Conservation (phyloP, 2,888 invertebrate species). For the Hybos culiciformis region DNA sequence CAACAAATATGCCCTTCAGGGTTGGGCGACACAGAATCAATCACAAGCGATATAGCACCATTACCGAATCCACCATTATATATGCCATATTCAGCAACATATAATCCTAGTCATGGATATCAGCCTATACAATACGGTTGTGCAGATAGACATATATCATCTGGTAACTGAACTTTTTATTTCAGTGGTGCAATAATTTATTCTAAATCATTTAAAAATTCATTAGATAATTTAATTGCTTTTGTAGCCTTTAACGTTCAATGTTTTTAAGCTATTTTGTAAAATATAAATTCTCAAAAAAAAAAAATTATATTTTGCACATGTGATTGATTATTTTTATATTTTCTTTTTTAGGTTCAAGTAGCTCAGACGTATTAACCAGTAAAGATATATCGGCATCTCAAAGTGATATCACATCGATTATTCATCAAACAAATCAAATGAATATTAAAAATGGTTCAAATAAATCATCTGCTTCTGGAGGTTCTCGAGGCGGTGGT, state of each 20-base stretch:
- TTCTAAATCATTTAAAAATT: too few species aligned
- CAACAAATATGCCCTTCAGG: too few species aligned
- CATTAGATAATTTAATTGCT: too few species aligned
- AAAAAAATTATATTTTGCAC: background rate
- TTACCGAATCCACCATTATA: constrained; percentile 37
- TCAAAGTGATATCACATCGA: constrained; percentile 37
- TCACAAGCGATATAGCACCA: constrained; percentile 36
- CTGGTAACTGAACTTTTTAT: constrained; percentile 15
- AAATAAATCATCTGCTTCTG: constrained; percentile 35
- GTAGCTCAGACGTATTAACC: constrained; percentile 36
- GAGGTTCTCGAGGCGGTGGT: constrained; percentile 35
- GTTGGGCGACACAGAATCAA: constrained; percentile 36
- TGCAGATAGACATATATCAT: constrained; percentile 35
- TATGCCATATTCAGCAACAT: constrained; percentile 37
- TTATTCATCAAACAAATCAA: constrained; percentile 37
- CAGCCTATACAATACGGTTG: constrained; percentile 37
- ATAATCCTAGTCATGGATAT: constrained; percentile 37
- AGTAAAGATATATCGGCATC: constrained; percentile 37
- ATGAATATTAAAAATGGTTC: constrained; percentile 35
- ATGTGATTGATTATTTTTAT: background rate
- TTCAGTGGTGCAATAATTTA: too few species aligned
- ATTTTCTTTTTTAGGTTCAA: constrained; percentile 24
- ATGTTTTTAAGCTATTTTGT: constrained; percentile 2
- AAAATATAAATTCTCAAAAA: background rate
- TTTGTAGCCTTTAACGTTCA: constrained; percentile 10